Evolutionary conservation across 2,888 invertebrate species (phyloP).

Genomic region (Dicyrtomina minuta): DNA sequence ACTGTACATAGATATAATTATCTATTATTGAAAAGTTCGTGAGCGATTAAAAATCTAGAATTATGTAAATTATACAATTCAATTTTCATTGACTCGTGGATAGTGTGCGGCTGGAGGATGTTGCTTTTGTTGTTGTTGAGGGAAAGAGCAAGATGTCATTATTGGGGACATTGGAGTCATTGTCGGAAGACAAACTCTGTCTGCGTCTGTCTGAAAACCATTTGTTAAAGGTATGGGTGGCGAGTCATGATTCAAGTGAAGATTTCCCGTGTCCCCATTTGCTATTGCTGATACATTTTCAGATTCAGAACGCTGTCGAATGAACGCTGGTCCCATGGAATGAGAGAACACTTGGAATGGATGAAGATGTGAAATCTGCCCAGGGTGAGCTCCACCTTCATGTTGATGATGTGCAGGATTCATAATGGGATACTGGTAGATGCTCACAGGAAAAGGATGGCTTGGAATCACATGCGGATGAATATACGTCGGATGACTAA

Average conservation of each 20-base stretch:
- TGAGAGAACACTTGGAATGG: conserved; percentile 7
- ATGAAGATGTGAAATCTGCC: neutral
- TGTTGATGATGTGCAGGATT: conserved; percentile 11
- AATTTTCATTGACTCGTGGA: neutral
- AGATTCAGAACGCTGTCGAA: neutral
- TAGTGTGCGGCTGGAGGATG: neutral
- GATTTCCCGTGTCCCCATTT: neutral
- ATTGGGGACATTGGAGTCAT: neutral
- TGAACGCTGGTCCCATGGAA: conserved; percentile 1
- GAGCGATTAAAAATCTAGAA: neutral
- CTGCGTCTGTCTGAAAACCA: conserved; percentile 13
- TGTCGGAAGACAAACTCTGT: conserved; percentile 14
- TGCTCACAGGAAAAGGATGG: conserved; percentile 19
- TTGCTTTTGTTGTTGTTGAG: neutral
- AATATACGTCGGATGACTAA: conserved; percentile 21
- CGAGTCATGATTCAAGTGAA: neutral
- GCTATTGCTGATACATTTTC: neutral
- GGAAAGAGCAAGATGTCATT: neutral
- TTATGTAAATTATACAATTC: neutral
- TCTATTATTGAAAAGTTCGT: no score
- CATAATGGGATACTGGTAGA: conserved; percentile 5
- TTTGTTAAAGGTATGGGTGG: neutral
- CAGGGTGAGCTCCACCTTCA: conserved; percentile 2
- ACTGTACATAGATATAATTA: neutral
- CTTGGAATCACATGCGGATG: conserved; percentile 11